Evolutionary conservation across 2,113 vertebrate genomes (phyloP), one percentile per base, ranked within the genome.

Genomic region (Alexandromys fortis): DNA sequence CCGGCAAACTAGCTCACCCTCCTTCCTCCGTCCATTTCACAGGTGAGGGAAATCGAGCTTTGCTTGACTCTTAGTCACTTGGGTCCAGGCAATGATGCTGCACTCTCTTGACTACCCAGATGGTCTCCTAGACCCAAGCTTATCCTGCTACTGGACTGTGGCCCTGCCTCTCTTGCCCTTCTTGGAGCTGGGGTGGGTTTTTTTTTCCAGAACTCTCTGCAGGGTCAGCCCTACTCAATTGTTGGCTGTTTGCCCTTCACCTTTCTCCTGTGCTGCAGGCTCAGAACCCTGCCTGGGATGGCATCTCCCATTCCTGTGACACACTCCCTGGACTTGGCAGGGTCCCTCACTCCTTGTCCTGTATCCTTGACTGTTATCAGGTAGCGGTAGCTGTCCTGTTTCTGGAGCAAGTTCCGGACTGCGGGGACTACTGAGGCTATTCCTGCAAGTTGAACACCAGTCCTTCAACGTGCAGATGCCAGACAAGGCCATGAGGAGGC

Each of bases 381-480:
- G 26, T 16, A 63, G 17, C 0, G 24, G 45, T 35, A 79, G 24
- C 73, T 49, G 21, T 1, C 0, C 24, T 22, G 2, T 26, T 76
- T 76, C 58, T 52, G 7, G 58, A 45, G 94, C 28, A 7, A 12
- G 58, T 52, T 0, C 52, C 17, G 4, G 63, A 30, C 42, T 22
- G 35, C 2, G 16, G n/a, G 76, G 30, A 1, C 61, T 67, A 52
- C 35, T 0, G 0, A 16, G n/a, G 17, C 22, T 52, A 22, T 45
- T 49, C 38, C 47, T 17, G 33, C 1, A 2, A 19, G 42, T n/a
- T 0, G 14, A n/a, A 75, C 5, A 7, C 17, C 14, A 2, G 12
- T 5, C 47, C 19, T 35, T 14, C 3, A 7, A 17, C 7, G 28
- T 7, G 75, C 35, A 10, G n/a, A 1, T 42, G 33, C 11, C 10